Percentiles rank a stretch among this genome's conserved stretches.
phyloP scores from a whole-genome alignment of 2,797 vertebrate genomes.

The Iguana delicatissima region DNA sequence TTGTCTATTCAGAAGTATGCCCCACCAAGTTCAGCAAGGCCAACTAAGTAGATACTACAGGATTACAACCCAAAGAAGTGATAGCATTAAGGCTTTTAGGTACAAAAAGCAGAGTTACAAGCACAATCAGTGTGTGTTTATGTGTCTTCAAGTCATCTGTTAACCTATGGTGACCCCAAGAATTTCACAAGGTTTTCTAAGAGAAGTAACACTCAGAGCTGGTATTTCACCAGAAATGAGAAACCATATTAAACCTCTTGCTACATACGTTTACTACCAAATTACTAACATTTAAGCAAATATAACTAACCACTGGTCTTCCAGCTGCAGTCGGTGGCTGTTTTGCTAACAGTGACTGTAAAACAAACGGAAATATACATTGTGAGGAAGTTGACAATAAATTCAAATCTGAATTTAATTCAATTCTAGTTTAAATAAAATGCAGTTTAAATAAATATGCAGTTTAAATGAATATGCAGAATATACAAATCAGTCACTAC shows the following conservation, averaged over 20 bases:
- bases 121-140: background rate
- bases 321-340: conserved; percentile 93
- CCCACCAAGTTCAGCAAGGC: background rate
- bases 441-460: conserved; percentile 23
- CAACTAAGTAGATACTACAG: background rate
- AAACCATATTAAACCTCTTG: too few species aligned
- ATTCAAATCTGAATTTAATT: background rate
- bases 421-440: conserved; percentile 3
- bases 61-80: background rate
- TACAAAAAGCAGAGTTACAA: background rate
- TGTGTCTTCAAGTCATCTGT: too few species aligned
- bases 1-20: background rate
- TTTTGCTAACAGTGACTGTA: conserved; percentile 94
- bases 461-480: conserved; percentile 23
- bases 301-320: conserved; percentile 92
- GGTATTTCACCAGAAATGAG: background rate
- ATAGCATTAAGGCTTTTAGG: background rate
- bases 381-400: background rate
- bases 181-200: too few species aligned
- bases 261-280: background rate
- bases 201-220: too few species aligned
- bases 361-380: conserved; percentile 60
- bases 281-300: conserved; percentile 35
- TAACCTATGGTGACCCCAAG: too few species aligned
- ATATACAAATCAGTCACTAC: conserved; percentile 75